A percentile compares a stretch with the other conserved stretches of the same genome.
Evolutionary conservation across 2,888 invertebrate species (phyloP).

Genomic region (Ditula angustiorana): DNA sequence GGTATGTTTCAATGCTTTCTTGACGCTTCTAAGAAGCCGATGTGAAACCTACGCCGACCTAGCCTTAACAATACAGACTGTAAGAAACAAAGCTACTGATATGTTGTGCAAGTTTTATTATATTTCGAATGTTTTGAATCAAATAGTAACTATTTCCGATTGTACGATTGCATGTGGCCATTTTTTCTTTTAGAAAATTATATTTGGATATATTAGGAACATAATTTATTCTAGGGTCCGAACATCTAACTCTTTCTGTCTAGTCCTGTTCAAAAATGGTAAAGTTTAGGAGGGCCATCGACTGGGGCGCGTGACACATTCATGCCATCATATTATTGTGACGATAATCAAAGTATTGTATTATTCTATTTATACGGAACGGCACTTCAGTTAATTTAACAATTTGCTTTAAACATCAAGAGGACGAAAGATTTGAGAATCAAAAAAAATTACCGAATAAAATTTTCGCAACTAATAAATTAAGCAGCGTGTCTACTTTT

Average conservation of each 20-base stretch:
- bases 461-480: no score
- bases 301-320: no score
- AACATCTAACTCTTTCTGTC: neutral
- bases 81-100: conserved; percentile 34
- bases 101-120: conserved; percentile 36
- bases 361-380: no score
- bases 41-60: neutral
- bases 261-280: neutral
- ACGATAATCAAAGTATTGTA: neutral
- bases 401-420: no score
- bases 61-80: neutral
- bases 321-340: neutral
- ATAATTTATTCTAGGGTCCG: neutral
- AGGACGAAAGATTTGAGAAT: no score
- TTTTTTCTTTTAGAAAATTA: conserved; percentile 48
- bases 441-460: no score
- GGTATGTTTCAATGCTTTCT: no score
- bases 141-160: conserved; percentile 44
- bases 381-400: no score
- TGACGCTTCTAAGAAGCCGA: neutral
- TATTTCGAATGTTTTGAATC: conserved; percentile 20
- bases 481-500: no score
- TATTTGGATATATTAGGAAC: neutral
- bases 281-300: no score
- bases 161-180: conserved; percentile 51